These are phyloP conservation scores for Rhinopithecus roxellana DNA, from an alignment of 2,113 vertebrate species.

Conservation along the genomic window DNA sequence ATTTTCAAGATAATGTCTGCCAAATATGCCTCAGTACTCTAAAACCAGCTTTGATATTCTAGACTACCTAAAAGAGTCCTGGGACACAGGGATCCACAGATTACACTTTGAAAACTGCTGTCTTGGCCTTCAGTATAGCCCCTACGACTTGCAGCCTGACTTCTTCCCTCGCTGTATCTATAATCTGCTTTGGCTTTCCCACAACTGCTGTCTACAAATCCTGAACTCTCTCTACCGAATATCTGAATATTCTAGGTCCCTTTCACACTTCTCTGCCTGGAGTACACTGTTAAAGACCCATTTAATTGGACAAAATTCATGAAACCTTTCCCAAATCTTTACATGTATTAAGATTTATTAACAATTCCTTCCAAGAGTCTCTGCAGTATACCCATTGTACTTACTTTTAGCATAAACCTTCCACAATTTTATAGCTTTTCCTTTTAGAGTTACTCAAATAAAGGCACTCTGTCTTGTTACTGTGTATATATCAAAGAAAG, in stretches of 20 bases:
- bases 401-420: neutral
- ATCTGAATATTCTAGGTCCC: neutral
- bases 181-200: neutral
- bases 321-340: neutral
- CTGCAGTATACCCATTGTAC: neutral
- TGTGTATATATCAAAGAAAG: neutral
- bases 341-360: neutral
- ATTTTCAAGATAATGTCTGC: conserved; percentile 11
- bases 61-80: neutral
- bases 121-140: neutral
- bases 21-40: neutral
- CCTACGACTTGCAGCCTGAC: neutral
- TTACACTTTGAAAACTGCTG: neutral
- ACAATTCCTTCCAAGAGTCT: neutral
- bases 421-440: neutral
- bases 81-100: neutral
- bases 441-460: neutral
- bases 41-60: neutral
- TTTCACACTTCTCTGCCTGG: neutral
- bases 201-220: neutral
- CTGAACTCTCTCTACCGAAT: neutral
- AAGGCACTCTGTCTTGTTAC: neutral
- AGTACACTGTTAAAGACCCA: neutral
- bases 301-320: neutral
- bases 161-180: neutral